A percentile compares a stretch with the other conserved stretches of the same genome.
These are phyloP conservation scores for Drosophila yakuba DNA, from an alignment of 1,140 invertebrate genomes.

Conservation along the genomic window DNA sequence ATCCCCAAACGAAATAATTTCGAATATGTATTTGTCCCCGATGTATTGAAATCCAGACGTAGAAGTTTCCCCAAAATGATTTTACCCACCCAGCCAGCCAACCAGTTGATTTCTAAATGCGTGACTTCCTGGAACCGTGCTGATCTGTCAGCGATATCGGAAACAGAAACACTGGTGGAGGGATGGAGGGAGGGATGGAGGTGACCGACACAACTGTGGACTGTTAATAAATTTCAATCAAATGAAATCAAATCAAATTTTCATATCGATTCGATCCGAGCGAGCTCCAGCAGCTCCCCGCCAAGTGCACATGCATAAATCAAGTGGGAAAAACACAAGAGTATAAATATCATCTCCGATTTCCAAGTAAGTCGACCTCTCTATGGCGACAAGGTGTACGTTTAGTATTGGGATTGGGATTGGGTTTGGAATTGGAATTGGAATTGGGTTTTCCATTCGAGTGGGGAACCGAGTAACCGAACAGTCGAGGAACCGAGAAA, in stretches of 20 bases:
- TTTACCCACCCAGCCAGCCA: constrained; percentile 1
- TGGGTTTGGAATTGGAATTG: neutral
- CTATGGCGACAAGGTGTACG: neutral
- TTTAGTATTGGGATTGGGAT: too few relatives aligned
- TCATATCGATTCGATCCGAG: constrained; percentile 32
- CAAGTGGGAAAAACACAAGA: constrained; percentile 37
- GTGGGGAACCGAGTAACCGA: neutral
- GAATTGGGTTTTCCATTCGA: neutral
- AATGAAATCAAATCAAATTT: constrained; percentile 46
- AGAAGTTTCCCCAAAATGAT: constrained; percentile 29
- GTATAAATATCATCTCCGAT: constrained; percentile 50
- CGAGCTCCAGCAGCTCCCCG: neutral
- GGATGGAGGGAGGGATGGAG: neutral
- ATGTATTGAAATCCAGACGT: constrained; percentile 27
- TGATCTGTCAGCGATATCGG: constrained; percentile 36
- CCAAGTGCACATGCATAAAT: constrained; percentile 23
- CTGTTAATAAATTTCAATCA: constrained; percentile 43
- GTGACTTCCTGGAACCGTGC: constrained; percentile 39
- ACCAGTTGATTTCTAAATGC: constrained; percentile 35
- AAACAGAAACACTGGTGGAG: neutral
- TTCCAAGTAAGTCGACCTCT: constrained; percentile 34
- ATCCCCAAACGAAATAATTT: constrained; percentile 27
- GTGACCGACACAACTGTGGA: constrained; percentile 28
- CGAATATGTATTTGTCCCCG: constrained; percentile 15
- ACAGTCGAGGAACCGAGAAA: neutral